Evolutionary conservation across 2,113 vertebrate genomes (phyloP).

Genomic region (Columba janthina): DNA sequence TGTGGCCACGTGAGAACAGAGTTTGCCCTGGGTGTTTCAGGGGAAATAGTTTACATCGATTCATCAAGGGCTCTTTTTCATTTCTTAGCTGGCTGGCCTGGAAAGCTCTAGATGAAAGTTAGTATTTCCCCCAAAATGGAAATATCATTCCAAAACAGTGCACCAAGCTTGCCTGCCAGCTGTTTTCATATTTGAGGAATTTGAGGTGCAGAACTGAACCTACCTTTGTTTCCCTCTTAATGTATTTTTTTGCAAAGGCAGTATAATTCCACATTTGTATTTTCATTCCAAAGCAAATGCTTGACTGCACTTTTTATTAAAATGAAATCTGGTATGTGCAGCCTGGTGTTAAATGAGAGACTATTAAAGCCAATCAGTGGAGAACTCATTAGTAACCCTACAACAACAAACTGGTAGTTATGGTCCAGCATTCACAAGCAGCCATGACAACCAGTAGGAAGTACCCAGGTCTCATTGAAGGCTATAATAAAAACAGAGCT

Average conservation of each 20-base stretch:
- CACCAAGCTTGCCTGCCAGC: background rate
- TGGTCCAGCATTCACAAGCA: slow-evolving; percentile 50
- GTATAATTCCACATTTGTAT: slow-evolving; percentile 46
- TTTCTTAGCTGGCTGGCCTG: background rate
- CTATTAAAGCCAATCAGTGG: slow-evolving; percentile 65
- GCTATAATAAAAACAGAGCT: slow-evolving; percentile 9
- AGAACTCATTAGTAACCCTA: slow-evolving; percentile 67
- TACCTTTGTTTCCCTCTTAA: slow-evolving; percentile 3
- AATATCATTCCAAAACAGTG: background rate
- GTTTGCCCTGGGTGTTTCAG: background rate
- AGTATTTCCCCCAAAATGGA: background rate
- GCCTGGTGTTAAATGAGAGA: slow-evolving; percentile 61
- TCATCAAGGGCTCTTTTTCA: background rate
- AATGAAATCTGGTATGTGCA: slow-evolving; percentile 61
- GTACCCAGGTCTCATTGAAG: slow-evolving; percentile 1
- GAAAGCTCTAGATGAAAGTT: background rate
- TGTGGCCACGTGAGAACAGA: background rate
- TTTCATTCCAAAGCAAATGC: slow-evolving; percentile 62
- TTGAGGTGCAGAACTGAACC: background rate
- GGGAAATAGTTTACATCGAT: background rate
- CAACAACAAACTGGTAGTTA: slow-evolving; percentile 56
- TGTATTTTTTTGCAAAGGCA: slow-evolving; percentile 37
- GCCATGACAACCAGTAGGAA: slow-evolving; percentile 34
- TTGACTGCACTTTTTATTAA: slow-evolving; percentile 62
- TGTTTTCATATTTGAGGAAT: background rate